These are phyloP conservation scores for Galaxea fascicularis DNA, from an alignment of 92 coral and sea anemone species.

Conservation along the genomic window DNA sequence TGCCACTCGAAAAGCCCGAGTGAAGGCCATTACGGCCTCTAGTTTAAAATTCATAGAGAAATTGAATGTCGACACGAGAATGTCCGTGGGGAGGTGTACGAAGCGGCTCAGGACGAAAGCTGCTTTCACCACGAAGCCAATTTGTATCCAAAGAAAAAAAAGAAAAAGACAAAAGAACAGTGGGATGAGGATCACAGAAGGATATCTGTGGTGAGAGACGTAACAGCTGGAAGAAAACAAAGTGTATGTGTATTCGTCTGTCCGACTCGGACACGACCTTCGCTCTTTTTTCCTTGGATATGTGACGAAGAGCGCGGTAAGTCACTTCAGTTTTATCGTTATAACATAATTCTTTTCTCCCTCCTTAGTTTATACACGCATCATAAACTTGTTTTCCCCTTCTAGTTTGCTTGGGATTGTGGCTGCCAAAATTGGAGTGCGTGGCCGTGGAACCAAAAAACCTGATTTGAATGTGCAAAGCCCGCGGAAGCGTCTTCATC, in stretches of 20 bases:
- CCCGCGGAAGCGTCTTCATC: slow-evolving; percentile 18
- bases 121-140: no score
- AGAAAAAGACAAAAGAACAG: slow-evolving; percentile 15
- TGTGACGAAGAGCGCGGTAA: slow-evolving; percentile 16
- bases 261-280: neutral
- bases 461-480: slow-evolving; percentile 2
- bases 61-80: slow-evolving; percentile 11
- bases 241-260: neutral
- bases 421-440: neutral
- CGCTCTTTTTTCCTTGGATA: slow-evolving; percentile 2
- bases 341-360: slow-evolving; percentile 16
- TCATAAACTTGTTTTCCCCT: neutral
- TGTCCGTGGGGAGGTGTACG: slow-evolving; percentile 17
- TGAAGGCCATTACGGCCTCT: neutral
- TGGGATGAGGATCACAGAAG: slow-evolving; percentile 29
- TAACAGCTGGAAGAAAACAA: no score
- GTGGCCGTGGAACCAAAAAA: neutral
- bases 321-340: neutral
- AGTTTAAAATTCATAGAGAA: neutral
- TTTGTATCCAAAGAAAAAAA: slow-evolving; percentile 5
- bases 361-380: slow-evolving; percentile 2
- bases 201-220: slow-evolving; percentile 10
- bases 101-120: slow-evolving; percentile 27
- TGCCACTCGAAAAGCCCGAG: no score
- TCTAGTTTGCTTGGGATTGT: neutral